phyloP scores from a whole-genome alignment of 2,797 vertebrate genomes.

The Chaetophractus vellerosus region DNA sequence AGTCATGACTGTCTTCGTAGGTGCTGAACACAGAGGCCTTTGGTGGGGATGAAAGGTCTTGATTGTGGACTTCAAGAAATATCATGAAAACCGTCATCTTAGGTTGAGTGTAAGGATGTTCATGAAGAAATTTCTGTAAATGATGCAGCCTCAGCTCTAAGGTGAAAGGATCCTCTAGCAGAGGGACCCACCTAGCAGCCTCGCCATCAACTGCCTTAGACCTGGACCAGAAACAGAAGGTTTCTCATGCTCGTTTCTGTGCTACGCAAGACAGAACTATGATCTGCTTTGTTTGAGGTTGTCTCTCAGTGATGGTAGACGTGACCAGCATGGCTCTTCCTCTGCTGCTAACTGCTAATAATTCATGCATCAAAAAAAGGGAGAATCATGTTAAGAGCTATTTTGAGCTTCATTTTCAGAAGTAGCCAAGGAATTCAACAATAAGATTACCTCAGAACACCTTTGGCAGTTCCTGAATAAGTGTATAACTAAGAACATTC shows the following conservation, averaged over 20 bases:
- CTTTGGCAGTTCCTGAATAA: background rate
- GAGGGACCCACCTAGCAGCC: no score
- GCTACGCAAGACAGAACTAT: accelerated
- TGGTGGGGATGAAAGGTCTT: slow-evolving; percentile 35
- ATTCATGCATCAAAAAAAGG: background rate
- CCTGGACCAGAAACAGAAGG: no score
- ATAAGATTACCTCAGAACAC: background rate
- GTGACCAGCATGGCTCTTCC: background rate
- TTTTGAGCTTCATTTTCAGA: background rate
- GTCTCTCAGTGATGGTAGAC: no score
- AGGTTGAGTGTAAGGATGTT: background rate
- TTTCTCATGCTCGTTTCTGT: background rate
- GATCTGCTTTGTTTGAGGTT: background rate
- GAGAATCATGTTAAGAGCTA: background rate
- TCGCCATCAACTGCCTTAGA: no score
- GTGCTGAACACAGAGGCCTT: accelerated
- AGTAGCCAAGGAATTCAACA: background rate
- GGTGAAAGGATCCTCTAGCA: no score
- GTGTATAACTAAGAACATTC: no score
- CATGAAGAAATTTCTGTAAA: background rate
- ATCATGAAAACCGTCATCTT: background rate
- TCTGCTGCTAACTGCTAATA: background rate
- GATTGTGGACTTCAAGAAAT: background rate
- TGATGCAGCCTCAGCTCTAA: background rate
- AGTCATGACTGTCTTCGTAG: accelerated